A percentile compares a stretch with the other conserved stretches of the same genome.
phyloP scores from a whole-genome alignment of 2,113 vertebrate species.

The Vicugna pacos region DNA sequence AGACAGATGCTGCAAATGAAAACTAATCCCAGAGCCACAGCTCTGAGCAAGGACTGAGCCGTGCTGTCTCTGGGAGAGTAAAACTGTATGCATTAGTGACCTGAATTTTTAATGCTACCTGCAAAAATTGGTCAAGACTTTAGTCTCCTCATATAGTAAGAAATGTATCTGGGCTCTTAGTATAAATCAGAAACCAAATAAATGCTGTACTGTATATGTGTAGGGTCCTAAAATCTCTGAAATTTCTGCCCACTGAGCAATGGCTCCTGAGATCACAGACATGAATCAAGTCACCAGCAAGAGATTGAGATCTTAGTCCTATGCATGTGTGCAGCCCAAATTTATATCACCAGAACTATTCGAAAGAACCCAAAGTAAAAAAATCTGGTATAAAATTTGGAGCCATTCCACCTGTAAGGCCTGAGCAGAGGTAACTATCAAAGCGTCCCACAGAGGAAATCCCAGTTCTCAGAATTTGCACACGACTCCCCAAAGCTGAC shows the following conservation, averaged over 20 bases:
- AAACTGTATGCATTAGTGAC: neutral
- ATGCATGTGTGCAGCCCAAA: neutral
- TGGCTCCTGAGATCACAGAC: neutral
- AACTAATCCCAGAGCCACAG: neutral
- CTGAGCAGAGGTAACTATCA: neutral
- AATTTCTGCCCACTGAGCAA: neutral
- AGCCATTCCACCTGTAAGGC: neutral
- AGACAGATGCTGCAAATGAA: neutral
- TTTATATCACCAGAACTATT: neutral
- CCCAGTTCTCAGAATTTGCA: neutral
- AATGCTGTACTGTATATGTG: neutral
- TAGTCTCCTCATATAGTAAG: neutral
- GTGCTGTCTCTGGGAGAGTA: neutral
- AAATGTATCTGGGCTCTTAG: neutral
- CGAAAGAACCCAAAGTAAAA: neutral
- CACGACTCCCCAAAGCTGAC: neutral
- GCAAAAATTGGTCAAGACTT: neutral
- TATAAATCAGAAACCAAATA: neutral
- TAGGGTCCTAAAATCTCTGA: neutral
- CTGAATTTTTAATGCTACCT: neutral
- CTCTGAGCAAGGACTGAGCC: neutral
- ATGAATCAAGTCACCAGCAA: neutral
- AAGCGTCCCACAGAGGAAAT: neutral
- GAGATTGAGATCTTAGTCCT: neutral
- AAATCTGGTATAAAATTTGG: neutral